Evolutionary conservation across 2,888 invertebrate genomes (phyloP).

Genomic region (Octonoba sinensis): DNA sequence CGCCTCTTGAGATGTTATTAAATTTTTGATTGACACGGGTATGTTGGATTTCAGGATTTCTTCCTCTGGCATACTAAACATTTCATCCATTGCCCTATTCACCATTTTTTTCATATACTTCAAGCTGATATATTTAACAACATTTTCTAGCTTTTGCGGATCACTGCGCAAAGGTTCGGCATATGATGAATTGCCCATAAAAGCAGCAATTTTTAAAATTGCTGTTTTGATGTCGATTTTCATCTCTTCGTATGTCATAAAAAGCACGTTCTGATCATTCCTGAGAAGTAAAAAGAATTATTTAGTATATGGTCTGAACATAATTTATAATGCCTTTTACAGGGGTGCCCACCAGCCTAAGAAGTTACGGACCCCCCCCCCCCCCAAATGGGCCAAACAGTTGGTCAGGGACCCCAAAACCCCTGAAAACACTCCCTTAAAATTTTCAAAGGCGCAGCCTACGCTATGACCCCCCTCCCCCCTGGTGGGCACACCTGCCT

Average conservation of each 20-base stretch:
- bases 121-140: conserved; percentile 40
- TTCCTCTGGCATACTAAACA: conserved; percentile 13
- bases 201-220: conserved; percentile 66
- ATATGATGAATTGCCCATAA: conserved; percentile 59
- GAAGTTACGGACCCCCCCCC: too few species aligned
- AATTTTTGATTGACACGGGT: conserved; percentile 10
- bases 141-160: conserved; percentile 9
- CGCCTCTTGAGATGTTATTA: neutral
- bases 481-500: too few species aligned
- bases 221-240: conserved; percentile 66
- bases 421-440: too few species aligned
- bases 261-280: conserved; percentile 69
- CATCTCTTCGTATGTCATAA: conserved; percentile 72
- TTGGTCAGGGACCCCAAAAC: too few species aligned
- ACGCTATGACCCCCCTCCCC: too few species aligned
- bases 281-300: too few species aligned
- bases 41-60: conserved; percentile 5
- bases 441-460: too few species aligned
- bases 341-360: too few species aligned
- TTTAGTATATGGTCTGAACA: too few species aligned
- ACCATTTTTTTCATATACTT: conserved; percentile 44
- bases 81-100: conserved; percentile 11
- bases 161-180: conserved; percentile 17
- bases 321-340: too few species aligned
- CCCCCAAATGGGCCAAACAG: too few species aligned